Percentiles rank a stretch among this genome's conserved stretches.
Evolutionary conservation across 2,888 invertebrate genomes (phyloP).

Genomic region (Cheilosia pagana): DNA sequence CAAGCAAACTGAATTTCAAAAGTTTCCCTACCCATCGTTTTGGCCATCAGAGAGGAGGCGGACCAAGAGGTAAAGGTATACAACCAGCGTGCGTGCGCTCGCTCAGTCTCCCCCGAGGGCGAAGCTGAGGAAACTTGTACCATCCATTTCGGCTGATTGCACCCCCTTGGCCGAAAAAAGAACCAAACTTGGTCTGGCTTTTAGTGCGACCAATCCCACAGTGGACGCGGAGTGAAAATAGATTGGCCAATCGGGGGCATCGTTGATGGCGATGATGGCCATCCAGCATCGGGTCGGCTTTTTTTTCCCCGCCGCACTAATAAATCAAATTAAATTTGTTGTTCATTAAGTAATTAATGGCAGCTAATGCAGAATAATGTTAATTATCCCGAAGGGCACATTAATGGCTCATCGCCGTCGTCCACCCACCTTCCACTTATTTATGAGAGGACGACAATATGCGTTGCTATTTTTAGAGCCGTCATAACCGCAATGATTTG

Average conservation of each 20-base stretch:
- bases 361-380: slow-evolving; percentile 73
- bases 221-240: slow-evolving; percentile 48
- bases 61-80: slow-evolving; percentile 23
- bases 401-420: slow-evolving; percentile 12
- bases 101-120: slow-evolving; percentile 52
- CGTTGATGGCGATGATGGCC: slow-evolving; percentile 57
- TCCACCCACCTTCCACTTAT: slow-evolving; percentile 4
- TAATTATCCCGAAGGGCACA: slow-evolving; percentile 39
- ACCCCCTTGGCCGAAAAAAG: slow-evolving; percentile 51
- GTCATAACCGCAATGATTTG: slow-evolving; percentile 61
- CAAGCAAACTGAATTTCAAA: slow-evolving; percentile 39
- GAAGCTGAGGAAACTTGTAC: slow-evolving; percentile 45
- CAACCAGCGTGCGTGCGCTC: slow-evolving; percentile 59
- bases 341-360: slow-evolving; percentile 75
- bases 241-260: slow-evolving; percentile 63
- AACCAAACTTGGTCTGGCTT: slow-evolving; percentile 46
- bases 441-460: slow-evolving; percentile 2
- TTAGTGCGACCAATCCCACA: not conserved
- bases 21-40: slow-evolving; percentile 16
- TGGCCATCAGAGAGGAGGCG: not conserved
- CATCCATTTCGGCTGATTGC: slow-evolving; percentile 68
- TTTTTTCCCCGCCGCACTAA: slow-evolving; percentile 25
- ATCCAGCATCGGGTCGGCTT: not conserved
- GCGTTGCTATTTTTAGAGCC: slow-evolving; percentile 18
- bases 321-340: slow-evolving; percentile 76